Evolutionary conservation across 2,797 vertebrate species (phyloP).

Genomic region (Caiman crocodilus): DNA sequence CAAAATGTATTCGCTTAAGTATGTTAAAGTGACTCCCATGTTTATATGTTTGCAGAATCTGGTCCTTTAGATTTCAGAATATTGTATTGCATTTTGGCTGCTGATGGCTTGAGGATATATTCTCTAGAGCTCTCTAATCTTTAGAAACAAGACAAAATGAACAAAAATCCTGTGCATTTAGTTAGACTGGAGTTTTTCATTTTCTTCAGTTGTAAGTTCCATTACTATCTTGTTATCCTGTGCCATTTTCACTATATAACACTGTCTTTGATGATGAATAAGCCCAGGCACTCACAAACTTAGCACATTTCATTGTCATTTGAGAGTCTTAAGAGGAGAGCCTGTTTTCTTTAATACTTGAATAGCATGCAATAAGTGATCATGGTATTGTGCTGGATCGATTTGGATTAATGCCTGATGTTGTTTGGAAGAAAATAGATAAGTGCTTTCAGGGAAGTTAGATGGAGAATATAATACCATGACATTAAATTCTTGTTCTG

Average conservation of each 20-base stretch:
- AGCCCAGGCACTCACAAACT: background rate
- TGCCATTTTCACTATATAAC: background rate
- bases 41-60: background rate
- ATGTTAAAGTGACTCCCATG: background rate
- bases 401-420: background rate
- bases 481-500: background rate
- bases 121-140: background rate
- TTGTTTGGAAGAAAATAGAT: background rate
- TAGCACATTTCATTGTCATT: background rate
- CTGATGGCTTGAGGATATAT: background rate
- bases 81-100: background rate
- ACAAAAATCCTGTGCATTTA: background rate
- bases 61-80: background rate
- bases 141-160: background rate
- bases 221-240: background rate
- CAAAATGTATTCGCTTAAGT: background rate
- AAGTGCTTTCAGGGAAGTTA: background rate
- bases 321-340: background rate
- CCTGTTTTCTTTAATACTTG: background rate
- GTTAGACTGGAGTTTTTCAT: background rate
- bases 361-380: background rate
- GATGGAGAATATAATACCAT: background rate
- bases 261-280: background rate
- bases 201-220: background rate
- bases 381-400: rapidly evolving